Evolutionary conservation across 2,113 vertebrate genomes (phyloP), one percentile per base, ranked within the genome.

Genomic region (Bubo scandiacus): DNA sequence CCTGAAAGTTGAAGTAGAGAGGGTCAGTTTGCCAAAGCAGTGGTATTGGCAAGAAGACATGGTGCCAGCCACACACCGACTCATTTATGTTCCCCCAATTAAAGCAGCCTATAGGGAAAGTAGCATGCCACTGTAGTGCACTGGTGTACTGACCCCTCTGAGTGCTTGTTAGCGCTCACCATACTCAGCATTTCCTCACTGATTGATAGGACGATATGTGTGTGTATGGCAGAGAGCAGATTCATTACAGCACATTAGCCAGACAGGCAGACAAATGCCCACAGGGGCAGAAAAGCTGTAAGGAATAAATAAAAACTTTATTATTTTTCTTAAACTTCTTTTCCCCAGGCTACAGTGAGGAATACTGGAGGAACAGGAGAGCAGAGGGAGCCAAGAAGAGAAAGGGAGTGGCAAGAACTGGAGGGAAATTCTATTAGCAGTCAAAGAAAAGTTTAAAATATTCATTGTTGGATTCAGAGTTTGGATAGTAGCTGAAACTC

Each of bases 301-400:
- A 95, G 93, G 94, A 97, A 97, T 97, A 97, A 97, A 97, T 97
- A 97, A 94, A 97, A 96, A 96, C 86, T 96, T 92, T 81, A 86
- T 92, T 94, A 92, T 94, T 95, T 95, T 92, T 91, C 92, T 87
- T 73, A 65, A 94, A 91, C 81, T 97, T 92, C 52, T 93, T 97
- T 97, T 96, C 96, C 95, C 52, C 83, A 94, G 96, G 96, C 96
- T 91, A 95, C 73, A 83, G 10, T 49, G 81, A 84, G 77, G 67
- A 88, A 92, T 90, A 90, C 42, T 79, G 92, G 71, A 95, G 89
- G 57, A 96, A 77, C 6, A 22, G 67, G 68, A 86, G 61, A 92
- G 43, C 5, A 1, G 85, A 86, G 51, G 66, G 36, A 94, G 47
- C 54, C 70, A 81, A 73, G 66, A 86, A 97, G 75, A 85, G 84